Conservation (phyloP, 2,113 vertebrate species). For the Dascyllus trimaculatus region DNA sequence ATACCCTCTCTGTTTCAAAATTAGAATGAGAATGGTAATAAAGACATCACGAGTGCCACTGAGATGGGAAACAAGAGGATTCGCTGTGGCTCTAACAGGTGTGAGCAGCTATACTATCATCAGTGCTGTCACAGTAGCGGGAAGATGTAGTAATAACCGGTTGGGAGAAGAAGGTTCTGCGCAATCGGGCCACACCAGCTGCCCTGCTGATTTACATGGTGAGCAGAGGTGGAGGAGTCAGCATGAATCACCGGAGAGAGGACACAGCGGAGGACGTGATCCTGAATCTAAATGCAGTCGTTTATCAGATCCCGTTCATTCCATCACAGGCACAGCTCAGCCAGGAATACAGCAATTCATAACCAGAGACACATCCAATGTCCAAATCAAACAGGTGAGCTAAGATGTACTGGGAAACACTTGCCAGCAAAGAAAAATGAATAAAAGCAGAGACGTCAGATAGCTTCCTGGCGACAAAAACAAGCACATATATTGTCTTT, state of each 20-base stretch:
- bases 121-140: slow-evolving; percentile 14
- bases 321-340: slow-evolving; percentile 47
- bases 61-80: slow-evolving; percentile 11
- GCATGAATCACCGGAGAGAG: slow-evolving; percentile 65
- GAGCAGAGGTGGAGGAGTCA: slow-evolving; percentile 62
- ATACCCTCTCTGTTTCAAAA: slow-evolving; percentile 33
- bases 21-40: slow-evolving; percentile 31
- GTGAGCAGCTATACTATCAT: slow-evolving; percentile 46
- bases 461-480: no score
- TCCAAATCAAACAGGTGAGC: slow-evolving; percentile 32
- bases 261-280: slow-evolving; percentile 61
- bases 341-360: slow-evolving; percentile 17
- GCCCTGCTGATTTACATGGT: slow-evolving; percentile 58
- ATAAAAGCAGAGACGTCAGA: background rate
- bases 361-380: slow-evolving; percentile 22
- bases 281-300: slow-evolving; percentile 69
- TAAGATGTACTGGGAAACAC: background rate
- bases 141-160: slow-evolving; percentile 58
- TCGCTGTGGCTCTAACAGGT: slow-evolving; percentile 47
- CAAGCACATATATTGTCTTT: background rate
- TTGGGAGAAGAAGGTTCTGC: slow-evolving; percentile 18
- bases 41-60: slow-evolving; percentile 8
- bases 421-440: slow-evolving; percentile 8
- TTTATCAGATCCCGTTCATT: slow-evolving; percentile 49
- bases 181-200: slow-evolving; percentile 32